Conservation (phyloP, 2,888 invertebrate species). For the Stenotaenia linearis region DNA sequence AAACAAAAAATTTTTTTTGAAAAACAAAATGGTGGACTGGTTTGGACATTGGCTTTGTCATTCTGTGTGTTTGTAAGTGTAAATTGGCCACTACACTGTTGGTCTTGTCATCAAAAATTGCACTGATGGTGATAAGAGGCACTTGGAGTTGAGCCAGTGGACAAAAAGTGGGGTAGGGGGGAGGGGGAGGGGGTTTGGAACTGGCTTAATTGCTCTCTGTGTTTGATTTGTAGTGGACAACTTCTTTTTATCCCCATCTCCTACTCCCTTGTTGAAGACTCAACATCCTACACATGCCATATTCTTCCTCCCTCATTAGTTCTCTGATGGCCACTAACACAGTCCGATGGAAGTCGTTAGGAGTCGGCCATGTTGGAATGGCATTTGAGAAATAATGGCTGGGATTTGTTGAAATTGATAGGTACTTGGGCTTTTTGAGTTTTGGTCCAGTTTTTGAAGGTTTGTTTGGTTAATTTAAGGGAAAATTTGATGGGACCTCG, state of each 20-base stretch:
- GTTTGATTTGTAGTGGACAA: neutral
- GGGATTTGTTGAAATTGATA: neutral
- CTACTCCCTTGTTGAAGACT: neutral
- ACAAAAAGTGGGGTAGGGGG: neutral
- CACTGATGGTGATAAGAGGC: neutral
- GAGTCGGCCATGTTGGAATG: neutral
- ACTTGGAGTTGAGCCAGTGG: neutral
- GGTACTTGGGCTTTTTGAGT: neutral
- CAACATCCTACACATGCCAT: neutral
- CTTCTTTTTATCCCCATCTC: neutral
- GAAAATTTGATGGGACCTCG: neutral
- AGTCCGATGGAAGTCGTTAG: neutral
- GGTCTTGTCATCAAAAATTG: neutral
- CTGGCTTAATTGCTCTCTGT: neutral
- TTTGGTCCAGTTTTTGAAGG: neutral
- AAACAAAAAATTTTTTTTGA: no score
- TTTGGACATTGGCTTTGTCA: neutral
- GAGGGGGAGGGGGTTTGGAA: neutral
- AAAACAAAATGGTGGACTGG: neutral
- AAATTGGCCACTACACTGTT: neutral
- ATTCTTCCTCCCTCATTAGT: slow-evolving; percentile 9
- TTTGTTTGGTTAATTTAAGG: neutral
- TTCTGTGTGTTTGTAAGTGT: neutral
- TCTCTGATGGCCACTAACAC: neutral
- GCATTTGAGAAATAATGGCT: neutral